A percentile compares a stretch with the other conserved stretches of the same genome.
These are phyloP conservation scores for Ricordea florida DNA, from an alignment of 92 coral and sea anemone species.

Conservation along the genomic window DNA sequence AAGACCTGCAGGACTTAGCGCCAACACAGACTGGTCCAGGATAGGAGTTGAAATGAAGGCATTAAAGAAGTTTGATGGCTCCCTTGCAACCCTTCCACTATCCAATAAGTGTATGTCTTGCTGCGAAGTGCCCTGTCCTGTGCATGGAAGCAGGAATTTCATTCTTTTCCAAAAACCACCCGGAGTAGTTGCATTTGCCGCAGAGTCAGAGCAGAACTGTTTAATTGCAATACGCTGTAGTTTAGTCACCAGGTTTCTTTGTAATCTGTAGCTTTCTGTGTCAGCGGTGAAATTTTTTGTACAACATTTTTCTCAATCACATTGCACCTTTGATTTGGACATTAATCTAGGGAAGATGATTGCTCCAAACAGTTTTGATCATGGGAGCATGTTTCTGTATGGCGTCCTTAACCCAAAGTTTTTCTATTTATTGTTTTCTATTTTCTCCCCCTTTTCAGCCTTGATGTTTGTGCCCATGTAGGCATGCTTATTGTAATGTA, in stretches of 20 bases:
- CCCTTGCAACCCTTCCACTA: not conserved
- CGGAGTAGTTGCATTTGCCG: not conserved
- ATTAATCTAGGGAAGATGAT: too few relatives aligned
- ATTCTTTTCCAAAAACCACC: slow-evolving; percentile 25
- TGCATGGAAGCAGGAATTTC: slow-evolving; percentile 11
- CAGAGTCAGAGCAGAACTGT: slow-evolving; percentile 7
- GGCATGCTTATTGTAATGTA: too few relatives aligned
- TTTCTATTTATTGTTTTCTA: too few relatives aligned
- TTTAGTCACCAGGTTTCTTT: slow-evolving; percentile 28
- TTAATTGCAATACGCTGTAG: slow-evolving; percentile 23
- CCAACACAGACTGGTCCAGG: not conserved
- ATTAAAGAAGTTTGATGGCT: slow-evolving; percentile 4
- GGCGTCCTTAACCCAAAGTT: too few relatives aligned
- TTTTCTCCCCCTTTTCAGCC: too few relatives aligned
- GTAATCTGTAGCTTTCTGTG: not conserved
- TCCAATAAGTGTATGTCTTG: slow-evolving; percentile 1
- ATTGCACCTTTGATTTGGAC: too few relatives aligned
- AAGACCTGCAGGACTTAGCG: too few relatives aligned
- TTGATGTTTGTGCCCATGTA: too few relatives aligned
- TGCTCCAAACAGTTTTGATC: too few relatives aligned
- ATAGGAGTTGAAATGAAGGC: not conserved
- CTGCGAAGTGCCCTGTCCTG: not conserved
- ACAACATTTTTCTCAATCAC: too few relatives aligned
- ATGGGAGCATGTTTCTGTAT: too few relatives aligned
- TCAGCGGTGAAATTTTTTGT: not conserved